Percentiles rank a stretch among this genome's conserved stretches.
Conservation (phyloP, 2,888 invertebrate species). For the Meliscaeva auricollis region DNA sequence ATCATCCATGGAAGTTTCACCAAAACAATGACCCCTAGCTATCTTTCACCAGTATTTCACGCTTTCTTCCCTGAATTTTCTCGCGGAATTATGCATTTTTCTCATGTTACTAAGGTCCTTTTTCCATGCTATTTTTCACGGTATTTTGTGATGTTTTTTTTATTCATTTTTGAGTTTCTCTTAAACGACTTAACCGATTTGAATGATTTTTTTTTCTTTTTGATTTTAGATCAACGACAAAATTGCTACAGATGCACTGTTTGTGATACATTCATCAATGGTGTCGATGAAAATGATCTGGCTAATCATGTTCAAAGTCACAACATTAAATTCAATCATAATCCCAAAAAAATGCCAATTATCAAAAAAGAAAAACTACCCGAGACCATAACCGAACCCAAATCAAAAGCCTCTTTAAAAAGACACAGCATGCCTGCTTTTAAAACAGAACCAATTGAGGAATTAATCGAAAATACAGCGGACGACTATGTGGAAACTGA, state of each 20-base stretch:
- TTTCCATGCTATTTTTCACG: too few species aligned
- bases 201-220: not conserved
- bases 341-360: conserved; percentile 21
- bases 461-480: not conserved
- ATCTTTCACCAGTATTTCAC: too few species aligned
- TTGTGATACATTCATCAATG: conserved; percentile 36
- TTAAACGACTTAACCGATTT: too few species aligned
- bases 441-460: conserved; percentile 36
- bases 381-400: conserved; percentile 40
- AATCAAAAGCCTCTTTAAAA: conserved; percentile 26
- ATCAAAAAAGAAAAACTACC: conserved; percentile 51
- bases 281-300: conserved; percentile 32
- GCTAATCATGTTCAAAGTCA: conserved; percentile 42
- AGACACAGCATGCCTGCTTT: conserved; percentile 24
- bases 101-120: too few species aligned
- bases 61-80: too few species aligned
- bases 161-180: too few species aligned
- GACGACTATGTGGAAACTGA: conserved; percentile 10
- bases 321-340: conserved; percentile 40
- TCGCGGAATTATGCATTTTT: too few species aligned
- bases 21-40: too few species aligned
- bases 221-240: conserved; percentile 45
- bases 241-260: conserved; percentile 51
- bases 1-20: too few species aligned
- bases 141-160: too few species aligned